Conservation (phyloP, 1,140 invertebrate genomes). For the Macrobrachium nipponense region DNA sequence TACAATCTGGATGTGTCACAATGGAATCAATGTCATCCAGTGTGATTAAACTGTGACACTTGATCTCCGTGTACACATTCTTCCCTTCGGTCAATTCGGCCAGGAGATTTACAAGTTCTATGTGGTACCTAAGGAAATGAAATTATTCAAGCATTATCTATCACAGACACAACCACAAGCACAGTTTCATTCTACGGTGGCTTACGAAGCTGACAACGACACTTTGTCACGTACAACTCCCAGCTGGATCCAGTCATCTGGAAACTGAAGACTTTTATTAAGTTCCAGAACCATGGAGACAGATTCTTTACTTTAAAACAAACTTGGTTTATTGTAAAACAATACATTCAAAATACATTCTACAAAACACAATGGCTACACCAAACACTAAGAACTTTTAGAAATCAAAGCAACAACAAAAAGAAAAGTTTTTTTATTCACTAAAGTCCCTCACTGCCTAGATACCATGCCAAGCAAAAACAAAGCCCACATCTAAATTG, state of each 20-base stretch:
- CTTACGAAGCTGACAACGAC: not conserved
- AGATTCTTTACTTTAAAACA: no score
- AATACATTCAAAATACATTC: no score
- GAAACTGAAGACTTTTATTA: not conserved
- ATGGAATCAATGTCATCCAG: slow-evolving; percentile 97
- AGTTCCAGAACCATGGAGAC: no score
- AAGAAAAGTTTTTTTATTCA: no score
- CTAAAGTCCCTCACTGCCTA: no score
- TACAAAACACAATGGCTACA: no score
- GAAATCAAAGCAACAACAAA: no score
- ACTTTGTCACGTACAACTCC: no score
- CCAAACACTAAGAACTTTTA: no score
- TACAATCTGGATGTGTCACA: slow-evolving; percentile 91
- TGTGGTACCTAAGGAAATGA: slow-evolving; percentile 85
- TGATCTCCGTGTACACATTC: slow-evolving; percentile 99
- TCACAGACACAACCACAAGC: not conserved
- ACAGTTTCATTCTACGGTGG: not conserved
- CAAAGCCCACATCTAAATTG: no score
- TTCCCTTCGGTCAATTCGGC: slow-evolving; percentile 99
- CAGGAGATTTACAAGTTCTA: slow-evolving; percentile 94
- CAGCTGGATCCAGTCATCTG: not conserved
- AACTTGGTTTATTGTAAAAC: no score
- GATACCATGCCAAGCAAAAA: no score
- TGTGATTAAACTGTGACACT: slow-evolving; percentile 98
- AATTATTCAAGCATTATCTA: not conserved